Evolutionary conservation across 2,888 invertebrate genomes (phyloP).

Genomic region (Philhelius pedissequus): DNA sequence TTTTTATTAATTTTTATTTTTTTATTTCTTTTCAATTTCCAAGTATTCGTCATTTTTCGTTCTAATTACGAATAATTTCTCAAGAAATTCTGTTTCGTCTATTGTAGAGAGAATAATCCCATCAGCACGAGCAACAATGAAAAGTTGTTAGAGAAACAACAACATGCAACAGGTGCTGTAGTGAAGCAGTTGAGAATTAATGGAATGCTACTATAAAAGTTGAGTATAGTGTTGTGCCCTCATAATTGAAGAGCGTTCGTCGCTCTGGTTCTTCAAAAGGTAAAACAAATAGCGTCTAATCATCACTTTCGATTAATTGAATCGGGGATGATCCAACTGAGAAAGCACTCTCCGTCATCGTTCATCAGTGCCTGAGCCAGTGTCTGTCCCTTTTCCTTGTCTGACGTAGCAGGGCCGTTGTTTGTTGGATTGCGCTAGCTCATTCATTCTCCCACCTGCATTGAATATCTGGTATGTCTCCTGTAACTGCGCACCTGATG

Average conservation of each 20-base stretch:
- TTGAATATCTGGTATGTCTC: not conserved
- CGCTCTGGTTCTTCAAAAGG: conserved; percentile 42
- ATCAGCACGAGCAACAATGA: not conserved
- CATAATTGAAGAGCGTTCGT: conserved; percentile 45
- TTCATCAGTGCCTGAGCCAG: no score
- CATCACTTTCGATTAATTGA: conserved; percentile 61
- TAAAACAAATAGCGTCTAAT: conserved; percentile 51
- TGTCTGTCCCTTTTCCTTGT: no score
- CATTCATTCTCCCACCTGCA: conserved; percentile 43
- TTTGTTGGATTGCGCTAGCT: not conserved
- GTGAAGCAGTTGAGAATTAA: not conserved
- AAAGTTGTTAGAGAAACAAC: not conserved
- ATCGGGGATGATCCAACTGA: conserved; percentile 44
- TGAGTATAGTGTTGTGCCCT: conserved; percentile 10
- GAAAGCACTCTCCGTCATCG: conserved; percentile 18
- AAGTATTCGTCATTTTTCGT: conserved; percentile 49
- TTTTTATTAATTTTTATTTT: not conserved
- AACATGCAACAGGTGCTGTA: conserved; percentile 27
- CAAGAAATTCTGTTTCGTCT: conserved; percentile 32
- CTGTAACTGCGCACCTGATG: conserved; percentile 38
- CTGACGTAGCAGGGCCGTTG: not conserved
- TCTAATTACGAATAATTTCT: conserved; percentile 54
- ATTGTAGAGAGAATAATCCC: not conserved
- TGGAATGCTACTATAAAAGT: conserved; percentile 21
- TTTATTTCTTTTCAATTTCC: conserved; percentile 40